Evolutionary conservation across 2,888 invertebrate genomes (phyloP).

Genomic region (Xylota sylvarum): DNA sequence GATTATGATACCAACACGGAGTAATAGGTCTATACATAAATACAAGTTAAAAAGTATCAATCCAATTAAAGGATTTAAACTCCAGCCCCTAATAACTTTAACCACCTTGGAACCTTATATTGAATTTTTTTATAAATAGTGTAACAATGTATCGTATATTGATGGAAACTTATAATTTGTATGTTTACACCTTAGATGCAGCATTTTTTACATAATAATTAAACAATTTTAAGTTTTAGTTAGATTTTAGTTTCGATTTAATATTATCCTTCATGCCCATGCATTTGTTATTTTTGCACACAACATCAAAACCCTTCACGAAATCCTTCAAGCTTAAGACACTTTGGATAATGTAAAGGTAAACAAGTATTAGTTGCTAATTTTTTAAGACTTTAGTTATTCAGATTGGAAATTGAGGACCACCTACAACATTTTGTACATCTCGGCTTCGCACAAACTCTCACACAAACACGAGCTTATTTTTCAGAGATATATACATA

Average conservation of each 20-base stretch:
- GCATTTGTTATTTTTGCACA: conserved; percentile 34
- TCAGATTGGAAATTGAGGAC: conserved; percentile 33
- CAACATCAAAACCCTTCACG: conserved; percentile 12
- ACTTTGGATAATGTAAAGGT: conserved; percentile 63
- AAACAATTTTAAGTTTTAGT: conserved; percentile 4
- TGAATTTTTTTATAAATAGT: no score
- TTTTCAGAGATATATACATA: conserved; percentile 20
- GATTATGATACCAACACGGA: no score
- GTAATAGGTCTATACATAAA: no score
- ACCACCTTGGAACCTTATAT: no score
- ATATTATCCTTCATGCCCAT: background rate
- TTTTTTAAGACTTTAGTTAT: conserved; percentile 23
- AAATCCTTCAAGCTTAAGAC: conserved; percentile 40
- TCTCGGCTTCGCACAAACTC: conserved; percentile 62
- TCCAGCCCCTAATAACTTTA: no score
- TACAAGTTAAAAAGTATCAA: no score
- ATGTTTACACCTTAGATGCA: no score
- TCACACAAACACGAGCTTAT: conserved; percentile 55
- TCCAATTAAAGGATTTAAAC: no score
- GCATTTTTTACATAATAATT: background rate
- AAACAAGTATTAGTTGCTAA: conserved; percentile 42
- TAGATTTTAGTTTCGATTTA: background rate
- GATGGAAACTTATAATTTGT: no score
- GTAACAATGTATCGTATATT: no score
- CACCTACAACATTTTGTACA: conserved; percentile 34